A percentile compares a stretch with the other conserved stretches of the same genome.
These are phyloP conservation scores for Eilema caniola DNA, from an alignment of 2,888 invertebrate genomes.

Conservation along the genomic window DNA sequence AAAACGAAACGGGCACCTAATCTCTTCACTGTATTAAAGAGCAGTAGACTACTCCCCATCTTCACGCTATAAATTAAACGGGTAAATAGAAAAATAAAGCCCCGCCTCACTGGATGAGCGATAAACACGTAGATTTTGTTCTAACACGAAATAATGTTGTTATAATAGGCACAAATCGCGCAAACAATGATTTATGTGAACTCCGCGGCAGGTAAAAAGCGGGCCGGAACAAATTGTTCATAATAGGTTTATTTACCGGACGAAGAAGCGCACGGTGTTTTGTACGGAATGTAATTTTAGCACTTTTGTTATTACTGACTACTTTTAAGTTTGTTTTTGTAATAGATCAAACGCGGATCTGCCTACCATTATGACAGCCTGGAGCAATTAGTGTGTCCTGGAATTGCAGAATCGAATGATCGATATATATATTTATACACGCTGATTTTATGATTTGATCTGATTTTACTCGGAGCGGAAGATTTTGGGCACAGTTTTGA, in stretches of 20 bases:
- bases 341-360: too few species aligned
- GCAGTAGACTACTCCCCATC: constrained; percentile 28
- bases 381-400: too few species aligned
- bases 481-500: too few species aligned
- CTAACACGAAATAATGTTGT: constrained; percentile 61
- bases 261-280: background rate
- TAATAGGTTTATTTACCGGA: constrained; percentile 48
- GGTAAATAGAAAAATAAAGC: constrained; percentile 63
- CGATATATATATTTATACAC: too few species aligned
- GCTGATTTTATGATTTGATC: too few species aligned
- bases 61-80: constrained; percentile 46
- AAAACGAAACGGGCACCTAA: background rate
- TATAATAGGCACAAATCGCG: constrained; percentile 50
- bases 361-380: too few species aligned
- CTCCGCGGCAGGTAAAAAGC: constrained; percentile 21
- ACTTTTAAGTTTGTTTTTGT: too few species aligned
- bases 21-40: constrained; percentile 24
- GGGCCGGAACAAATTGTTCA: constrained; percentile 35
- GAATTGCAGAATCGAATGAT: too few species aligned
- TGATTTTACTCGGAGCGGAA: too few species aligned
- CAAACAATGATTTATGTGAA: constrained; percentile 50
- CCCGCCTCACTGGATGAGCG: constrained; percentile 48
- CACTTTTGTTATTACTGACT: too few species aligned
- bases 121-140: constrained; percentile 57
- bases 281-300: background rate